Evolutionary conservation across 2,797 vertebrate genomes (phyloP).

Genomic region (Pogoniulus pusillus): DNA sequence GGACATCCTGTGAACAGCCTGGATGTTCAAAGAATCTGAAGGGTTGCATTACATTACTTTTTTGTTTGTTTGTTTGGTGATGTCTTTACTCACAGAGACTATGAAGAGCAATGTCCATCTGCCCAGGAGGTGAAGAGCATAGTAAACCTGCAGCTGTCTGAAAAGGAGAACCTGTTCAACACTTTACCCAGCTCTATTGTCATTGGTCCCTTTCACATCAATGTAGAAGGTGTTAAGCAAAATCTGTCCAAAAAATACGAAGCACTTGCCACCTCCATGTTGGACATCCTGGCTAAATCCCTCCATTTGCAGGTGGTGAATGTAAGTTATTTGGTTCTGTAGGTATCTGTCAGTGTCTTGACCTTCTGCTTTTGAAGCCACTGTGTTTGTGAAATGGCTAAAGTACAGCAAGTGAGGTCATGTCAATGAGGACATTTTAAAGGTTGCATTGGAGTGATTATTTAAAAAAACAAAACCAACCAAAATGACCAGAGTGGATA

Average conservation of each 20-base stretch:
- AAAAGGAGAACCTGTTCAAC: constrained; percentile 79
- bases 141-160: constrained; percentile 79
- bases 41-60: not conserved
- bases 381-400: not conserved
- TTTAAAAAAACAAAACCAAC: not conserved
- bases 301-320: constrained; percentile 81
- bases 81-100: constrained; percentile 73
- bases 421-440: not conserved
- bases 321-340: constrained; percentile 74
- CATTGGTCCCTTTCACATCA: constrained; percentile 88
- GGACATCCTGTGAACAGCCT: not conserved
- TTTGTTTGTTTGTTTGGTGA: not conserved
- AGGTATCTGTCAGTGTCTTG: not conserved
- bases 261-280: constrained; percentile 78
- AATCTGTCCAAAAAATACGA: constrained; percentile 82
- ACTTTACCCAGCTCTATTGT: constrained; percentile 82
- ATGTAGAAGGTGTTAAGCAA: constrained; percentile 78
- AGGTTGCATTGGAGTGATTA: not conserved
- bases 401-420: not conserved
- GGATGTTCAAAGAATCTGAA: not conserved
- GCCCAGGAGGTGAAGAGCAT: constrained; percentile 79
- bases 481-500: not conserved
- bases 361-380: not conserved
- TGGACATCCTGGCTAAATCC: constrained; percentile 81
- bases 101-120: constrained; percentile 72